Conservation (phyloP, 1,140 invertebrate species). For the Stratiolaelaps scimitus region DNA sequence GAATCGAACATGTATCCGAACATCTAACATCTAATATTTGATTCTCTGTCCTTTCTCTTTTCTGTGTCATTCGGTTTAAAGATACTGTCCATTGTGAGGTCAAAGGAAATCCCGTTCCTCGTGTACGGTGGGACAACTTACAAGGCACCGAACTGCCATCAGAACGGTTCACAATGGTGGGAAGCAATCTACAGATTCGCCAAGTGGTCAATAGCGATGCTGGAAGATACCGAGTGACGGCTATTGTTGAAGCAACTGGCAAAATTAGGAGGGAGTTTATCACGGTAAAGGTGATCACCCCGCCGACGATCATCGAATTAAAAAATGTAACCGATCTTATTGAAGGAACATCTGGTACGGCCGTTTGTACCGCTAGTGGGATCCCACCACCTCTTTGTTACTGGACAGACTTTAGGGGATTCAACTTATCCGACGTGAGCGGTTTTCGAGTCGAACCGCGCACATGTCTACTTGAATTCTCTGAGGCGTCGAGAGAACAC, state of each 20-base stretch:
- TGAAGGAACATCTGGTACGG: neutral
- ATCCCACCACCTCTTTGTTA: conserved; percentile 11
- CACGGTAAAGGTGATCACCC: conserved; percentile 5
- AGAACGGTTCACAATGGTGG: neutral
- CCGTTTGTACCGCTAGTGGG: conserved; percentile 6
- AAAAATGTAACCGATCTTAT: conserved; percentile 5
- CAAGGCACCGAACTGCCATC: too few species aligned
- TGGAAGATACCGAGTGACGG: conserved; percentile 1
- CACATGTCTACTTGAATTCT: neutral
- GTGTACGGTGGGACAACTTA: neutral
- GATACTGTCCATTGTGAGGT: neutral
- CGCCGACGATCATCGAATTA: conserved; percentile 1
- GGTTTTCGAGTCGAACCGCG: conserved; percentile 2
- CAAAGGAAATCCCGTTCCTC: neutral
- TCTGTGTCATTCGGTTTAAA: neutral
- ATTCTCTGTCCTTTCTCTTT: neutral
- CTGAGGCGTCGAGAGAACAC: neutral
- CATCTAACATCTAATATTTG: too few species aligned
- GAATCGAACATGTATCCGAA: too few species aligned
- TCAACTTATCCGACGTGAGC: neutral
- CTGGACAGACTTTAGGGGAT: conserved; percentile 14
- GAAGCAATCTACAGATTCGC: neutral
- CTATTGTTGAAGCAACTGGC: conserved; percentile 1
- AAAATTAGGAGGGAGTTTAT: conserved; percentile 5
- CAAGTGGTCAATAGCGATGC: neutral